Evolutionary conservation across 2,888 invertebrate genomes (phyloP), one percentile per base, ranked within the genome.

Genomic region (Brassicogethes aeneus): DNA sequence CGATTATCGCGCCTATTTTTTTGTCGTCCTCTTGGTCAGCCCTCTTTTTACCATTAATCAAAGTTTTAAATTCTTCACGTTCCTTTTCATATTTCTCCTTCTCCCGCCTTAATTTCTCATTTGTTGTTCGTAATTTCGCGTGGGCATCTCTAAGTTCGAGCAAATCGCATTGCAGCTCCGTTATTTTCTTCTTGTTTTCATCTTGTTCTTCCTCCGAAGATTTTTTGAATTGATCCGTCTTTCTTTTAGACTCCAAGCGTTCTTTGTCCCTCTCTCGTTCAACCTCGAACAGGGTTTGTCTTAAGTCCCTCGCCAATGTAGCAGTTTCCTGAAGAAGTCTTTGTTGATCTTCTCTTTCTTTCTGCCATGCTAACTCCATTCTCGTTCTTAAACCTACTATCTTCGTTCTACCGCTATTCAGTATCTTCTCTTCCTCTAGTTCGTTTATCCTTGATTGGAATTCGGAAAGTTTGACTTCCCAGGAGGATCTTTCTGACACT

Each of bases 361-460:
- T 93, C 59, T 91, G 91, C 93, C 93, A 93, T 0, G 91, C 89
- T 12, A 93, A 71, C 63, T 93, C 92, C 76, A 93, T 81, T 39
- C 87, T 80, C 1, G 92, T 88, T 56, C 86, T 83, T 53, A 88
- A 71, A 2, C 91, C 92, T 0, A 88, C 85, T 47, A 90, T 83
- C 59, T 90, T 85, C 1, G 88, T 85, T 45, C 92, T 74, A 1
- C 92, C 91, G 16, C 85, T 84, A 12, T 82, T 81, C 16, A 93
- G 70, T 39, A 91, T 74, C 33, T 88, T 77, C 48, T 91, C 91
- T 67, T 93, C 93, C 66, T 93, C 92, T 56, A 90, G 76, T 75
- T 89, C 88, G 59, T 89, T 89, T 32, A 89, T 77, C 57, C 85
- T 80, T 1, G 92, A 91, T 59, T 86, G 88, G 77, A 92, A 78